A percentile compares a stretch with the other conserved stretches of the same genome.
Conservation (phyloP, 2,113 vertebrate species). For the Tursiops truncatus region DNA sequence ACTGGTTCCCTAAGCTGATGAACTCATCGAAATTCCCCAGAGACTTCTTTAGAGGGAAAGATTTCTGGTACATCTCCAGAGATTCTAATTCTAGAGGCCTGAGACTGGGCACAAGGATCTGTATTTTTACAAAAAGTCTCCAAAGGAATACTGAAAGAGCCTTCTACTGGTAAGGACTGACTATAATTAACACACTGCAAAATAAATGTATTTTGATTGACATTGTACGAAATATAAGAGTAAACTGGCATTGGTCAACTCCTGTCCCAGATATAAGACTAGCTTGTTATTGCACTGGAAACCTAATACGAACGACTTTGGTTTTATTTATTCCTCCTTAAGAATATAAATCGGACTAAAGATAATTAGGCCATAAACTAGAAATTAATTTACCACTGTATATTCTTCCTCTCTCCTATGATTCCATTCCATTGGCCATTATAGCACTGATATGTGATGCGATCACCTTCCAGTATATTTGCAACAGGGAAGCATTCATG, state of each 20-base stretch:
- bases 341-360: not conserved
- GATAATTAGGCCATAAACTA: not conserved
- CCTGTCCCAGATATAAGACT: not conserved
- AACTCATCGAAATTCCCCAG: not conserved
- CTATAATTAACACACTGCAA: not conserved
- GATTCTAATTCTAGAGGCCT: not conserved
- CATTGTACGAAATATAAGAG: not conserved
- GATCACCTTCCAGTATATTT: not conserved
- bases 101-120: not conserved
- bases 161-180: not conserved
- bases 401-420: not conserved
- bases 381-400: not conserved
- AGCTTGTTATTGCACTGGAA: not conserved
- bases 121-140: not conserved
- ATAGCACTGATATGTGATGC: fast-evolving
- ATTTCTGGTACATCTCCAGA: not conserved
- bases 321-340: not conserved
- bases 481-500: no score
- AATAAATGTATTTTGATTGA: not conserved
- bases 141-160: not conserved
- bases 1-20: not conserved
- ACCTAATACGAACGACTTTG: not conserved
- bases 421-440: fast-evolving
- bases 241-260: not conserved
- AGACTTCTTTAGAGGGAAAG: not conserved